Evolutionary conservation across 2,113 vertebrate species (phyloP).

Genomic region (Chinchilla lanigera): DNA sequence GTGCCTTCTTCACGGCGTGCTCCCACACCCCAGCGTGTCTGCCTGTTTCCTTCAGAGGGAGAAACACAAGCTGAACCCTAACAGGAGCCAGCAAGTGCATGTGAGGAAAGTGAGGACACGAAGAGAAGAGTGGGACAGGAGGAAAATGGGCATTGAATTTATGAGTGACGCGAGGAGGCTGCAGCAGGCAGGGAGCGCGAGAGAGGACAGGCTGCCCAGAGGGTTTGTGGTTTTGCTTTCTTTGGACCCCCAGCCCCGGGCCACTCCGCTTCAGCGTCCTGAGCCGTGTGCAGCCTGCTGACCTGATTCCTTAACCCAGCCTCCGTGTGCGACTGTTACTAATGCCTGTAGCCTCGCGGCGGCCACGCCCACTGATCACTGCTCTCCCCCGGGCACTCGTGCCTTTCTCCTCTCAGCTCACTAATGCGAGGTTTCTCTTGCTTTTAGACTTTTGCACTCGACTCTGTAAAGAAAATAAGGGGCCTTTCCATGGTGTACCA

Average conservation of each 20-base stretch:
- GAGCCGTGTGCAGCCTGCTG: constrained; percentile 69
- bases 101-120: constrained; percentile 90
- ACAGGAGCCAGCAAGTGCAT: constrained; percentile 88
- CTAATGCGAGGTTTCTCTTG: constrained; percentile 76
- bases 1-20: neutral
- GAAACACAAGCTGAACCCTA: constrained; percentile 90
- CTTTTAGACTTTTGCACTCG: constrained; percentile 67
- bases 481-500: neutral
- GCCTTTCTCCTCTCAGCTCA: constrained; percentile 78
- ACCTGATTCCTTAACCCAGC: constrained; percentile 67
- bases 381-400: neutral
- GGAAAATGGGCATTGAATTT: constrained; percentile 92
- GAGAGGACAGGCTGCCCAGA: constrained; percentile 86
- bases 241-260: constrained; percentile 81
- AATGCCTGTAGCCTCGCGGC: constrained; percentile 67
- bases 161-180: constrained; percentile 88
- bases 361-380: neutral
- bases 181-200: constrained; percentile 86
- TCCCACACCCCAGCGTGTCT: constrained; percentile 74
- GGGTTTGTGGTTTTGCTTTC: constrained; percentile 87
- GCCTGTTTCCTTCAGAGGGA: constrained; percentile 88
- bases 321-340: constrained; percentile 77
- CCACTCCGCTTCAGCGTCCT: constrained; percentile 82
- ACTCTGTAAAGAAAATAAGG: constrained; percentile 50
- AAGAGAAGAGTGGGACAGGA: constrained; percentile 91